Conservation (phyloP, 2,113 vertebrate genomes). For the Agelaius tricolor region DNA sequence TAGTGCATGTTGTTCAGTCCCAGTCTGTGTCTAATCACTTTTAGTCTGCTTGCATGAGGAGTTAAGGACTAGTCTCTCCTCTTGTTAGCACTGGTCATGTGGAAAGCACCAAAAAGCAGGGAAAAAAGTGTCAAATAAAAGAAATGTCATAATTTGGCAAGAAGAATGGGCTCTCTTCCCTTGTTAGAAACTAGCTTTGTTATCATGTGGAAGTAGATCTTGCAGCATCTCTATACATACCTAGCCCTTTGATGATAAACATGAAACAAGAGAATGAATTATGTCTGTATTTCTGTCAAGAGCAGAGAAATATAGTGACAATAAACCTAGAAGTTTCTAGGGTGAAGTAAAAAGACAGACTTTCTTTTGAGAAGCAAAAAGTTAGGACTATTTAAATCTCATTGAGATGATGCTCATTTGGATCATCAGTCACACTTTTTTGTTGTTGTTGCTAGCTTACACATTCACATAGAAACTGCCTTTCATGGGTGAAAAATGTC, state of each 20-base stretch:
- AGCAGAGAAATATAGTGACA: not conserved
- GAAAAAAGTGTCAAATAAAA: not conserved
- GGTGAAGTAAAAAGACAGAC: not conserved
- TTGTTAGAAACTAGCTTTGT: not conserved
- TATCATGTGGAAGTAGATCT: not conserved
- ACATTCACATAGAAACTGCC: slow-evolving; percentile 34
- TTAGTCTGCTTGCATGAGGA: not conserved
- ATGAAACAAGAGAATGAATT: not conserved
- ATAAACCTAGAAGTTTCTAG: not conserved
- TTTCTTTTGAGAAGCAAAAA: slow-evolving; percentile 23
- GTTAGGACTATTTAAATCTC: not conserved
- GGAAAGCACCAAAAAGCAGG: not conserved
- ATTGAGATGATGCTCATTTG: not conserved
- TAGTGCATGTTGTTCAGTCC: not conserved
- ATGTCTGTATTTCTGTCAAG: not conserved
- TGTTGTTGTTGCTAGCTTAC: slow-evolving; percentile 35
- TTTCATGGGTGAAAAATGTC: slow-evolving; percentile 60
- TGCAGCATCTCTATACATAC: not conserved
- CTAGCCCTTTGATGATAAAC: not conserved
- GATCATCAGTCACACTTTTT: slow-evolving; percentile 21
- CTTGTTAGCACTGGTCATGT: not conserved
- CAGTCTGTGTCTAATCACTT: not conserved
- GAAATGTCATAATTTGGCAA: not conserved
- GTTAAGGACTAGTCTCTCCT: not conserved
- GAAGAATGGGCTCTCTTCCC: not conserved